Evolutionary conservation across 2,888 invertebrate species (phyloP).

Genomic region (Tenthredo mesomela): DNA sequence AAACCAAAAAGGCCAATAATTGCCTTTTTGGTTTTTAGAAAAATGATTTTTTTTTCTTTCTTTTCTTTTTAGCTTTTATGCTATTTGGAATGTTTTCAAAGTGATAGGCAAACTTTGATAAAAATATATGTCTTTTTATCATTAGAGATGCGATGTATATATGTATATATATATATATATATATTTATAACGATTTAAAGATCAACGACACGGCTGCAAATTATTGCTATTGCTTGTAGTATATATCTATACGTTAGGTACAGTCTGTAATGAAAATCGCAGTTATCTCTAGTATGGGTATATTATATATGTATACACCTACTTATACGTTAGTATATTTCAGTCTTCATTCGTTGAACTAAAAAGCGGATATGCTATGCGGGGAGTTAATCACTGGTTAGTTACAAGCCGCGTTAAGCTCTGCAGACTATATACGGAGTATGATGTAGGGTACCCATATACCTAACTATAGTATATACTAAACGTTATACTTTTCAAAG

Average conservation of each 20-base stretch:
- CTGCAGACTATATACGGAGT: not conserved
- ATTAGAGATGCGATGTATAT: no score
- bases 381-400: constrained; percentile 50
- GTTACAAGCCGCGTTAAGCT: constrained; percentile 20
- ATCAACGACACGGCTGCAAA: constrained; percentile 25
- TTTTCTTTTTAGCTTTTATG: no score
- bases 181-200: not conserved
- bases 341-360: constrained; percentile 29
- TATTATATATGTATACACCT: not conserved
- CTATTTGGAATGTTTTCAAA: no score
- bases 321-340: not conserved
- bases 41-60: no score
- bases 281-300: not conserved
- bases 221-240: not conserved
- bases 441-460: not conserved
- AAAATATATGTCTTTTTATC: no score
- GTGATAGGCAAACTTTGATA: no score
- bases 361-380: constrained; percentile 47
- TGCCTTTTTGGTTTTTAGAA: no score
- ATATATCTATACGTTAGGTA: not conserved
- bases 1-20: not conserved
- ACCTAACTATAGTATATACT: not conserved
- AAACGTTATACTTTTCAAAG: not conserved
- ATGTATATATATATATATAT: no score
- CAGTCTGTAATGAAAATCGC: constrained; percentile 25